Percentiles rank a stretch among this genome's conserved stretches.
Evolutionary conservation across 1,140 invertebrate genomes (phyloP).

Genomic region (Lutraria rhynchaena): DNA sequence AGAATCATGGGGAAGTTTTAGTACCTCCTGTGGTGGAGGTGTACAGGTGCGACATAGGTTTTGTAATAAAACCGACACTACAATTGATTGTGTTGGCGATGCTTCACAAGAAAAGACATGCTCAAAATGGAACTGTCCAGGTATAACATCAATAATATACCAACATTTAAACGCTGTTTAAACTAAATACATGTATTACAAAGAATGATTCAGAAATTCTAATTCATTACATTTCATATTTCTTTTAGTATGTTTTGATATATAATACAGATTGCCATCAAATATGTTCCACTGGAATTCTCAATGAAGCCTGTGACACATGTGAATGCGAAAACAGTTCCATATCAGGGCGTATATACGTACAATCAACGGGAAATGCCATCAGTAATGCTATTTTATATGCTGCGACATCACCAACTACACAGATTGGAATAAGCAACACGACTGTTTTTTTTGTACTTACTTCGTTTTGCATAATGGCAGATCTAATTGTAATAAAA

Average conservation of each 20-base stretch:
- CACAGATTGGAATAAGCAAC: not conserved
- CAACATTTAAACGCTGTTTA: no score
- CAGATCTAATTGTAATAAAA: not conserved
- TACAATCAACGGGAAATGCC: not conserved
- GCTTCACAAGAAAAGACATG: not conserved
- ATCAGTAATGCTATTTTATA: slow-evolving; percentile 11
- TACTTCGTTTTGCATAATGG: not conserved
- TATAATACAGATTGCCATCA: slow-evolving; percentile 1
- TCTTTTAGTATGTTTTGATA: no score
- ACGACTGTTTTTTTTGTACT: slow-evolving; percentile 1
- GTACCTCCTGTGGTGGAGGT: not conserved
- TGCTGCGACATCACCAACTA: not conserved
- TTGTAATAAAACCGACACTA: not conserved
- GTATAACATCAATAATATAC: not conserved
- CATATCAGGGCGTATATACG: not conserved
- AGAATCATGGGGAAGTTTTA: slow-evolving; percentile 5
- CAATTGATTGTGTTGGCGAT: not conserved
- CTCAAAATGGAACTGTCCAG: slow-evolving; percentile 9
- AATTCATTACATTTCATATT: no score
- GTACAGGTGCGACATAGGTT: not conserved
- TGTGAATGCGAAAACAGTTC: not conserved
- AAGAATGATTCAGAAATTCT: no score
- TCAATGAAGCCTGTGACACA: not conserved
- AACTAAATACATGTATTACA: no score
- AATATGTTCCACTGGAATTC: not conserved